A percentile compares a stretch with the other conserved stretches of the same genome.
Evolutionary conservation across 2,113 vertebrate species (phyloP).

Genomic region (Pseudopipra pipra): DNA sequence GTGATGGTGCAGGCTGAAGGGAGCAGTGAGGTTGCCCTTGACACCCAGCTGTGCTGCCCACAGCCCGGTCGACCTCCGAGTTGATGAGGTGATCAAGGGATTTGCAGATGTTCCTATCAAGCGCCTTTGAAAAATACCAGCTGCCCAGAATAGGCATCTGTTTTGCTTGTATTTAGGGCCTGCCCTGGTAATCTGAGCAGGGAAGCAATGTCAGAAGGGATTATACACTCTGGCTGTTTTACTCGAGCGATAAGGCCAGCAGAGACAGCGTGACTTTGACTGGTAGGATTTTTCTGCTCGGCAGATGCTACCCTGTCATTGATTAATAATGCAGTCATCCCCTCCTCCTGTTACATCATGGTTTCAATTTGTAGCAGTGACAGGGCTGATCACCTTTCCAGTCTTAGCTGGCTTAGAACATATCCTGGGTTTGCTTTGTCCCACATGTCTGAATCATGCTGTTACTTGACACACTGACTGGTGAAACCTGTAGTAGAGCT

Average conservation of each 20-base stretch:
- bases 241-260: not conserved
- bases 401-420: not conserved
- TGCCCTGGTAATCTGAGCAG: conserved; percentile 8
- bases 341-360: not conserved
- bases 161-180: not conserved
- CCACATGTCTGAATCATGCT: not conserved
- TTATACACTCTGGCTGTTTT: not conserved
- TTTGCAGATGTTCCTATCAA: not conserved
- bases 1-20: not conserved
- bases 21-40: not conserved
- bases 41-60: not conserved
- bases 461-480: conserved; percentile 39
- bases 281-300: not conserved
- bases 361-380: conserved; percentile 22
- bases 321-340: not conserved
- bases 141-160: not conserved
- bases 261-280: not conserved
- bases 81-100: not conserved
- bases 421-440: not conserved
- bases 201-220: not conserved
- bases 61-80: not conserved
- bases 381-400: conserved; percentile 8
- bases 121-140: not conserved
- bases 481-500: not conserved
- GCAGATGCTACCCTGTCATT: not conserved